phyloP scores from a whole-genome alignment of 2,113 vertebrate species.

The Orthonyx spaldingii region DNA sequence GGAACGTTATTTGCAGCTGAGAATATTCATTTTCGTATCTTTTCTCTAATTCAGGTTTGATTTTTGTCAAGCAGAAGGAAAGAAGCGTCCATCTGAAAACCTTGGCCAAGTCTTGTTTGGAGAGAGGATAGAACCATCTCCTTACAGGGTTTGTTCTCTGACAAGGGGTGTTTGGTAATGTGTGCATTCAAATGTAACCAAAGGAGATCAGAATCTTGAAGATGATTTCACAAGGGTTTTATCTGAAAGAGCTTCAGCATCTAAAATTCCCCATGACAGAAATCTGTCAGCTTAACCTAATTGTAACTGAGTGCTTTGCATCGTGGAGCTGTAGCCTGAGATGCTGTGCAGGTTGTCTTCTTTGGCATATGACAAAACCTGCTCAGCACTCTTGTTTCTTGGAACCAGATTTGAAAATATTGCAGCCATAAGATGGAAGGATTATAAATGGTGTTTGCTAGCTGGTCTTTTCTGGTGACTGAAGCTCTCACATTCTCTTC shows the following conservation, averaged over 20 bases:
- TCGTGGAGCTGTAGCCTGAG: neutral
- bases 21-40: neutral
- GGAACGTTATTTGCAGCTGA: neutral
- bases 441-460: neutral
- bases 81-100: constrained; percentile 94
- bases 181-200: neutral
- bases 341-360: neutral
- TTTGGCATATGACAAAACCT: neutral
- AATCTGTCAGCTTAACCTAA: neutral
- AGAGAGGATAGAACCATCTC: constrained; percentile 94
- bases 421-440: neutral
- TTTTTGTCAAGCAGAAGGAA: constrained; percentile 88
- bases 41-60: constrained; percentile 82
- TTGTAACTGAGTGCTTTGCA: neutral
- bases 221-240: neutral
- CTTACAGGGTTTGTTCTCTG: constrained; percentile 86
- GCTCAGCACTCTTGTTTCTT: neutral
- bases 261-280: neutral
- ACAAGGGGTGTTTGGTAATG: neutral
- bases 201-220: neutral
- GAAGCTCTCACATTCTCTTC: neutral
- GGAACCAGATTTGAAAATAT: neutral
- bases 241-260: neutral
- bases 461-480: neutral
- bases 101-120: constrained; percentile 97